Percentiles rank a stretch among this genome's conserved stretches.
phyloP scores from a whole-genome alignment of 2,888 invertebrate species.

The Drosophila buzzatii region DNA sequence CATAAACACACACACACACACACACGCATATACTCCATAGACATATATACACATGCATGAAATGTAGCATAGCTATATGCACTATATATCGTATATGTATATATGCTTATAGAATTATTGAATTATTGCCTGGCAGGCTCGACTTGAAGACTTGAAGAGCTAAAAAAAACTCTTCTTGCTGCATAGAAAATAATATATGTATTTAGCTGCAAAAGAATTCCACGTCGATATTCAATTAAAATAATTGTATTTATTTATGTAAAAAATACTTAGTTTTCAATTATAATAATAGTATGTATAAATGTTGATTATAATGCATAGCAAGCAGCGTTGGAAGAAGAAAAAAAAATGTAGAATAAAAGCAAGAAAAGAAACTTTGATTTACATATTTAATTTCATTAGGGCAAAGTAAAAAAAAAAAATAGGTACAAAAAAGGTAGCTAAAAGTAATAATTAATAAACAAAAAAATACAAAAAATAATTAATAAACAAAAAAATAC shows the following conservation, averaged over 20 bases:
- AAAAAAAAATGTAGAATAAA: neutral
- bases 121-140: neutral
- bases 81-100: neutral
- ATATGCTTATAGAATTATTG: neutral
- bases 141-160: neutral
- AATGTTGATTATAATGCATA: neutral
- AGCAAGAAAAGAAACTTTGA: neutral
- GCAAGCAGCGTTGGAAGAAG: neutral
- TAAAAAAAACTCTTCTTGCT: neutral
- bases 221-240: neutral
- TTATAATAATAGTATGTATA: neutral
- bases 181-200: neutral
- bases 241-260: neutral
- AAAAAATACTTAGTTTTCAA: neutral
- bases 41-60: neutral
- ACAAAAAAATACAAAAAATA: no score
- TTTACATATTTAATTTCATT: neutral
- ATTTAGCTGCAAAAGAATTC: neutral
- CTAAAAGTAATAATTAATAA: no score
- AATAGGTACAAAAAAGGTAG: no score
- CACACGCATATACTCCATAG: no score
- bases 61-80: neutral
- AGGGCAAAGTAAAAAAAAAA: neutral
- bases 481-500: no score
- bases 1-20: slow-evolving; percentile 8